These are phyloP conservation scores for Myotis planiceps DNA, from an alignment of 2,797 vertebrate species.

Conservation along the genomic window DNA sequence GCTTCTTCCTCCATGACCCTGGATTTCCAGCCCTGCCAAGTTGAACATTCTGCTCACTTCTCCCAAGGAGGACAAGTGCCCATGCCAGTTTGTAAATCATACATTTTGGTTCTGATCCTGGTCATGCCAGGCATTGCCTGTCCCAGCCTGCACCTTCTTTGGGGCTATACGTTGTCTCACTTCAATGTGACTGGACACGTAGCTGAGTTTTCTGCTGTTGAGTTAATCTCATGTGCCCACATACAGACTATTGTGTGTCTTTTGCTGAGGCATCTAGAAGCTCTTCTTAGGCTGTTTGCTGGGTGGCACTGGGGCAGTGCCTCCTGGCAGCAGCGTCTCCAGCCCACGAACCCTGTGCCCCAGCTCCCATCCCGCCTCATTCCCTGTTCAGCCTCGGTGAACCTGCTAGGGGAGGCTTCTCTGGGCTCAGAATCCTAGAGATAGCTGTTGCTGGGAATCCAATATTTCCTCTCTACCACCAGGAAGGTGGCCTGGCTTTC, in stretches of 20 bases:
- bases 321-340: not conserved
- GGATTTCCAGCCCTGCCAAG: not conserved
- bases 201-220: not conserved
- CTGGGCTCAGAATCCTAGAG: not conserved
- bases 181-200: not conserved
- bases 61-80: not conserved
- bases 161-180: not conserved
- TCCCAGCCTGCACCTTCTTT: not conserved
- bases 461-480: not conserved
- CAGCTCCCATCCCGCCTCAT: not conserved
- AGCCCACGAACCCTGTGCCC: not conserved
- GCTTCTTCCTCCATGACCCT: not conserved
- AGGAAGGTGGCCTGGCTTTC: not conserved
- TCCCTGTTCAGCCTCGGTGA: not conserved
- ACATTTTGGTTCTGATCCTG: not conserved
- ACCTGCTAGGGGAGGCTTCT: not conserved
- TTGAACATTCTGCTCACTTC: not conserved
- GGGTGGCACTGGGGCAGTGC: not conserved
- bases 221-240: not conserved
- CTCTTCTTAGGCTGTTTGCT: not conserved
- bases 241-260: not conserved
- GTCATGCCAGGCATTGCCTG: not conserved
- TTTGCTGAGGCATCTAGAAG: not conserved
- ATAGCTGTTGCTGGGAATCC: not conserved
- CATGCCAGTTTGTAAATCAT: not conserved